Percentiles rank a stretch among this genome's conserved stretches.
Evolutionary conservation across 2,113 vertebrate species (phyloP).

Genomic region (Petaurus breviceps): DNA sequence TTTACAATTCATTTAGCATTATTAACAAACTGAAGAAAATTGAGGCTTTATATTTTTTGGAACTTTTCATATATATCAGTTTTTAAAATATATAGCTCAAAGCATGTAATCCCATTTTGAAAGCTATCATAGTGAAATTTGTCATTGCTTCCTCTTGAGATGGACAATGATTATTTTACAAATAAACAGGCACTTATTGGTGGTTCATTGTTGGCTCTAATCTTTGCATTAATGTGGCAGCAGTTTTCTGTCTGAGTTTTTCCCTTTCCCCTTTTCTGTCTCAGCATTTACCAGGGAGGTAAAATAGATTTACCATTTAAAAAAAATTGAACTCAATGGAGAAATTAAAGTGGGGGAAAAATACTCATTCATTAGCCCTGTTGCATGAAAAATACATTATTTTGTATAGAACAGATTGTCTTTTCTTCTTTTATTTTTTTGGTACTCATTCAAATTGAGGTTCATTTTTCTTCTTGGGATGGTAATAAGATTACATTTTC

Average conservation of each 20-base stretch:
- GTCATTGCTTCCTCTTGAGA: background rate
- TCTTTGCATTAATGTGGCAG: background rate
- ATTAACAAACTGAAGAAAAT: background rate
- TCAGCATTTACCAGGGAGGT: background rate
- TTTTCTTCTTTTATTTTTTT: background rate
- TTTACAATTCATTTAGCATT: background rate
- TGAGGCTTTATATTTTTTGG: background rate
- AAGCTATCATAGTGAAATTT: background rate
- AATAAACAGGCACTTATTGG: background rate
- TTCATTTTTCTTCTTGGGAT: constrained; percentile 15
- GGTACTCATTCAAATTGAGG: background rate
- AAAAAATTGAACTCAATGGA: background rate
- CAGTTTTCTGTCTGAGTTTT: background rate
- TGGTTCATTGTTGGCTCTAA: background rate
- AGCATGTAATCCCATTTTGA: background rate
- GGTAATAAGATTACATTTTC: background rate
- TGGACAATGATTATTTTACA: background rate
- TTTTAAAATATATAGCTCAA: constrained; percentile 5
- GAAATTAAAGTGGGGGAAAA: background rate
- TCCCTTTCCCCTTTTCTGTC: background rate
- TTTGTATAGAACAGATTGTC: background rate
- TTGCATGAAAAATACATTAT: constrained; percentile 2
- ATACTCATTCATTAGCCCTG: background rate
- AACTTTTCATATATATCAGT: background rate
- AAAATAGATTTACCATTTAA: background rate